Conservation (phyloP, 2,113 vertebrate species). For the Salvelinus fontinalis region DNA sequence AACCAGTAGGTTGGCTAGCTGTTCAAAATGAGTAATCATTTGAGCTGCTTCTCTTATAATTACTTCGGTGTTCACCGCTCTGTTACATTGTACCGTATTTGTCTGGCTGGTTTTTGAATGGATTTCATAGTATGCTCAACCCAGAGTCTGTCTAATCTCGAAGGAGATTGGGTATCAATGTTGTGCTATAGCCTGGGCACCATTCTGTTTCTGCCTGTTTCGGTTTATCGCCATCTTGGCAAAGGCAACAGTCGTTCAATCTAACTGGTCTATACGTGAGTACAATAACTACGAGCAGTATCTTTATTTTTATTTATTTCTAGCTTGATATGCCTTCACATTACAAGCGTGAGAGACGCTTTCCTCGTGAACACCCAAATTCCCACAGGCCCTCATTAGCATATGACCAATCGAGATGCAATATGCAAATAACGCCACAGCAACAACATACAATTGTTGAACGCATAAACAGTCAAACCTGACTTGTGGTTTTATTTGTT, state of each 20-base stretch:
- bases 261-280: no score
- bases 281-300: no score
- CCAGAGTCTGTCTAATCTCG: background rate
- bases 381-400: no score
- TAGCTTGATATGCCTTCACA: no score
- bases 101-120: constrained; percentile 16
- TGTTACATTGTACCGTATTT: background rate
- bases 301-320: no score
- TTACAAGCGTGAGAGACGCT: no score
- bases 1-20: background rate
- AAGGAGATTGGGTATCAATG: no score
- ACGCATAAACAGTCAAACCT: background rate
- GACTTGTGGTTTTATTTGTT: background rate
- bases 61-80: constrained; percentile 6
- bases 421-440: background rate
- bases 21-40: constrained; percentile 10
- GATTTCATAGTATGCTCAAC: background rate
- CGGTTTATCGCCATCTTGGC: no score
- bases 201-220: no score
- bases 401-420: no score
- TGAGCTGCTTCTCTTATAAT: background rate
- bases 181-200: background rate
- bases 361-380: no score
- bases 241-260: no score
- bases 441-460: background rate